Conservation (phyloP, 2,888 invertebrate genomes). For the Rhagonycha fulva region DNA sequence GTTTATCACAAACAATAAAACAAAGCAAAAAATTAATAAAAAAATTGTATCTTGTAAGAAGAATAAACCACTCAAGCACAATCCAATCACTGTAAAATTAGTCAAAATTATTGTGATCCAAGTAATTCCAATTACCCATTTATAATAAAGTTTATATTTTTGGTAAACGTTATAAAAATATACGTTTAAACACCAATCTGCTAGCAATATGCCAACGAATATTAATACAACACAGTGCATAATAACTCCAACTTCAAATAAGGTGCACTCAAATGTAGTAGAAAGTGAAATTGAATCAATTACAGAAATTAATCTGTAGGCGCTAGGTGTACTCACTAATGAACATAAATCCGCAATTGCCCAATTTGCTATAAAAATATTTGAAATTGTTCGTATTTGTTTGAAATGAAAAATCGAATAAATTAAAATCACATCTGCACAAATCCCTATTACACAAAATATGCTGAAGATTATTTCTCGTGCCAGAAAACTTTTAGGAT, state of each 20-base stretch:
- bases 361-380: slow-evolving; percentile 24
- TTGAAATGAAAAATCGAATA: slow-evolving; percentile 12
- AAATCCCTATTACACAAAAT: slow-evolving; percentile 7
- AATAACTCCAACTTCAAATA: neutral
- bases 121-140: neutral
- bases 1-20: slow-evolving; percentile 1
- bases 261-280: neutral
- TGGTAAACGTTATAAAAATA: slow-evolving; percentile 1
- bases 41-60: neutral
- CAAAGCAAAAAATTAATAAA: neutral
- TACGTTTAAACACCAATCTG: slow-evolving; percentile 3
- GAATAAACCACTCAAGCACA: neutral
- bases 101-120: slow-evolving; percentile 1
- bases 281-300: neutral
- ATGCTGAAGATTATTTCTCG: slow-evolving; percentile 5
- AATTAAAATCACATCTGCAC: slow-evolving; percentile 6
- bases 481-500: neutral
- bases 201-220: neutral
- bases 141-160: neutral
- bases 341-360: slow-evolving; percentile 13
- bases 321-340: slow-evolving; percentile 5
- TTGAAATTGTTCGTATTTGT: slow-evolving; percentile 2
- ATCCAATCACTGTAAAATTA: neutral
- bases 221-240: neutral
- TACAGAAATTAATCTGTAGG: slow-evolving; percentile 4